Evolutionary conservation across 2,113 vertebrate species (phyloP).

Genomic region (Eonycteris spelaea): DNA sequence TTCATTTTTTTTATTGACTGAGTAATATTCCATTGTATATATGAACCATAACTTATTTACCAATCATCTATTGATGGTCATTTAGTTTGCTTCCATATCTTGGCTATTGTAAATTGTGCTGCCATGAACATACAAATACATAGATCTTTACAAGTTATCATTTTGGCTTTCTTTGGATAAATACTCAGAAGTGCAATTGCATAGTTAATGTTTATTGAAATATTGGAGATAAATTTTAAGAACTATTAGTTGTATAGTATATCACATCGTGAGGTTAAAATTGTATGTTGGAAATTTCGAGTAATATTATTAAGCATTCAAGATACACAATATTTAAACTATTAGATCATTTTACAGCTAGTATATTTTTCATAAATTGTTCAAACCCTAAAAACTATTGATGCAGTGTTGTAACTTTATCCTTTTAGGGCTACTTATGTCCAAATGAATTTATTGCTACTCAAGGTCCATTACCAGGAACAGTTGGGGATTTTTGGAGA

Average conservation of each 20-base stretch:
- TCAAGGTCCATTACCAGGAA: slow-evolving; percentile 96
- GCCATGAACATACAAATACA: too few species aligned
- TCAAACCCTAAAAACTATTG: neutral
- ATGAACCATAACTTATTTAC: too few species aligned
- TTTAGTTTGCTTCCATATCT: too few species aligned
- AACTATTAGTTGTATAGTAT: neutral
- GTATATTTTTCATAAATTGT: neutral
- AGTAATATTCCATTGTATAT: too few species aligned
- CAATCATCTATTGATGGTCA: too few species aligned
- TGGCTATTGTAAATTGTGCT: too few species aligned
- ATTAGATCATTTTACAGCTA: neutral
- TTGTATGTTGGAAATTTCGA: neutral
- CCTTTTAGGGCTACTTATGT: slow-evolving; percentile 93
- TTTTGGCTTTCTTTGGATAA: too few species aligned
- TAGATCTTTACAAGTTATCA: too few species aligned
- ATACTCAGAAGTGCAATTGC: too few species aligned
- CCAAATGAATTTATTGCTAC: slow-evolving; percentile 99
- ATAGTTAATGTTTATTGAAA: neutral
- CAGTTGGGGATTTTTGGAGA: slow-evolving; percentile 98
- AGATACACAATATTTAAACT: neutral
- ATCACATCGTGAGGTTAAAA: neutral
- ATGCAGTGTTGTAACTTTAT: neutral
- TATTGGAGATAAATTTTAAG: neutral
- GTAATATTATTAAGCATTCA: neutral
- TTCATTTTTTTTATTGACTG: too few species aligned